These are phyloP conservation scores for Parnassius glacialis DNA, from an alignment of 2,888 invertebrate species.

Conservation along the genomic window DNA sequence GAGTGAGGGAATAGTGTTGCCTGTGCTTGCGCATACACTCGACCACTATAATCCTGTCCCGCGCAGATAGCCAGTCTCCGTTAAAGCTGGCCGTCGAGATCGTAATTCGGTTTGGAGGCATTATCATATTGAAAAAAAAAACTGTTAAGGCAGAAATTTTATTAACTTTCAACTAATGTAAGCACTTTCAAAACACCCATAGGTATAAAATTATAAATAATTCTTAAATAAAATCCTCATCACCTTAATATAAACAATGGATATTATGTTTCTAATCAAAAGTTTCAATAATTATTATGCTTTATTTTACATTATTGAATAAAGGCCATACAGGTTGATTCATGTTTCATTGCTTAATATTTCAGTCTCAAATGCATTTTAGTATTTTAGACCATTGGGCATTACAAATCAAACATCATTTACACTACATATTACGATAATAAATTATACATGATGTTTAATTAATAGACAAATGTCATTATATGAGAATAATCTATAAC, in stretches of 20 bases:
- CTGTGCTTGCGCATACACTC: too few relatives aligned
- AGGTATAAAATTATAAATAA: conserved; percentile 34
- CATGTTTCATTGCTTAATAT: conserved; percentile 21
- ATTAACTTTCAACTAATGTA: conserved; percentile 20
- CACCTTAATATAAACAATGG: conserved; percentile 18
- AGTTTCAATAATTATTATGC: conserved; percentile 4
- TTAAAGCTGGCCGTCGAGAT: too few relatives aligned
- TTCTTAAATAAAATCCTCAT: conserved; percentile 27
- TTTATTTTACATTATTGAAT: background rate
- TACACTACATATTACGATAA: too few relatives aligned
- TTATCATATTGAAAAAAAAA: conserved; percentile 6
- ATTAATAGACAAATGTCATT: too few relatives aligned
- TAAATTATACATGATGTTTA: too few relatives aligned
- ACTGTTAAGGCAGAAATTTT: conserved; percentile 20
- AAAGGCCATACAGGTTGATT: conserved; percentile 9
- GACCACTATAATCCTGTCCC: too few relatives aligned
- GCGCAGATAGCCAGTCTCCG: too few relatives aligned
- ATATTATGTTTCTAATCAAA: conserved; percentile 9
- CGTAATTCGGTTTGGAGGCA: background rate
- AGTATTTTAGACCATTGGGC: conserved; percentile 15
- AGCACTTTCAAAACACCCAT: conserved; percentile 28
- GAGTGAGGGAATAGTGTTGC: too few relatives aligned
- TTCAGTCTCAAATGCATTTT: conserved; percentile 17
- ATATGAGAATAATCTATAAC: too few relatives aligned
- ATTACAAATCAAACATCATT: background rate